Evolutionary conservation across 1,140 invertebrate species (phyloP).

Genomic region (Venturia canescens): DNA sequence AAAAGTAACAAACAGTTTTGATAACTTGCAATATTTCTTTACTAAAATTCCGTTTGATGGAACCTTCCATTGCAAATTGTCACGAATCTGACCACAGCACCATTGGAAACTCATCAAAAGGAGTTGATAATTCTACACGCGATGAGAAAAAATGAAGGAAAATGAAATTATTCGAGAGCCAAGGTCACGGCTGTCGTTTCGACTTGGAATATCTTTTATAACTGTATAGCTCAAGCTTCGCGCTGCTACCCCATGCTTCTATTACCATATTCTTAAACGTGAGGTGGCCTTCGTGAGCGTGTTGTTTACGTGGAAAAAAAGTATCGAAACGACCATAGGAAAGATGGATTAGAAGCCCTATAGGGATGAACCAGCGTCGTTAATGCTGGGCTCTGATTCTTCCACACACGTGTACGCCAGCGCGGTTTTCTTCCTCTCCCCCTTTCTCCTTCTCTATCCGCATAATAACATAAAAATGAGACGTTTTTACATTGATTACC

Average conservation of each 20-base stretch:
- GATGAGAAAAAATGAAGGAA: not conserved
- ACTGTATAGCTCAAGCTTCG: not conserved
- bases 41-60: too few species aligned
- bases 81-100: too few species aligned
- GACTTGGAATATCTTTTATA: not conserved
- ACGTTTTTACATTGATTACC: too few species aligned
- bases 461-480: too few species aligned
- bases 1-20: too few species aligned
- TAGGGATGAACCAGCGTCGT: constrained; percentile 49
- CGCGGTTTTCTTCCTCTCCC: not conserved
- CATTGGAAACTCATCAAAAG: too few species aligned
- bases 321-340: constrained; percentile 35
- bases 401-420: constrained; percentile 38
- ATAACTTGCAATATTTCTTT: too few species aligned
- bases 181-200: too few species aligned
- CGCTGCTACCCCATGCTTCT: not conserved
- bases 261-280: not conserved
- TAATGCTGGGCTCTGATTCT: constrained; percentile 19
- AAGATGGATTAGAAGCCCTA: constrained; percentile 60
- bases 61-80: too few species aligned
- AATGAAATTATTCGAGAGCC: not conserved
- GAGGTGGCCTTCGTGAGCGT: not conserved
- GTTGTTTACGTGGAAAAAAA: constrained; percentile 48
- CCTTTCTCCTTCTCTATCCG: not conserved
- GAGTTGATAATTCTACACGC: not conserved